Base-by-base conservation (phyloP, 2,113 vertebrate genomes). In the Epinephelus lanceolatus region DNA sequence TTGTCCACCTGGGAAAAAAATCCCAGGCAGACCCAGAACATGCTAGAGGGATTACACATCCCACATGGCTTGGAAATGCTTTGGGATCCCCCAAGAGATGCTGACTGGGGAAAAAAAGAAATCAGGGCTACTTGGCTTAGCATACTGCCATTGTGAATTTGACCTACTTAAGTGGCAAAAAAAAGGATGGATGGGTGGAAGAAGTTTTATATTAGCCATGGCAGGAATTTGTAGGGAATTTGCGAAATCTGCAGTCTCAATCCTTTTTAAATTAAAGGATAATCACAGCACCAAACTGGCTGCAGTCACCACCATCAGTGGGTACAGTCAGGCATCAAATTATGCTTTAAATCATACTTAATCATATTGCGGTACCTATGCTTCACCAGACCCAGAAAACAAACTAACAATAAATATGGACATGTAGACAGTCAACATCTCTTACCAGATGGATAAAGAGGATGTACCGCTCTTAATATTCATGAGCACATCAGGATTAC, bases 11-110 rank as follows among this genome's bases (percentile, higher is more conserved):
- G 61, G 68, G 53, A 60, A 52, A 30, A 30, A 51, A 8, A 65
- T 55, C n/a, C 30, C 21, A 75, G 47, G 23, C 23, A 45, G 25
- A 55, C 45, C 53, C 55, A 73, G 57, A 74, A 45, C 71, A 70
- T n/a, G 53, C 55, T 62, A 37, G 23, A 71, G 18, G 65, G 27
- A 65, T 61, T 84, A 45, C 52, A 65, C 63, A 78, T 83, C 40
- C 37, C 23, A 51, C 55, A 9, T n/a, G 65, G 1, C 27, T 4
- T 51, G 63, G 52, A 5, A 76, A 42, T 65, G 13, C 66, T 63
- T 62, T 23, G 6, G 45, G 27, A 45, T 45, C 42, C 42, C 42
- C 42, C 42, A 45, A 12, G 42, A 69, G 52, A 27, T n/a, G 60
- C 63, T 51, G 15, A 18, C 56, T 49, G 10, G 60, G n/a, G 17